Evolutionary conservation across 2,113 vertebrate species (phyloP), one percentile per base, ranked within the genome.

Genomic region (Trichomycterus rosablanca): DNA sequence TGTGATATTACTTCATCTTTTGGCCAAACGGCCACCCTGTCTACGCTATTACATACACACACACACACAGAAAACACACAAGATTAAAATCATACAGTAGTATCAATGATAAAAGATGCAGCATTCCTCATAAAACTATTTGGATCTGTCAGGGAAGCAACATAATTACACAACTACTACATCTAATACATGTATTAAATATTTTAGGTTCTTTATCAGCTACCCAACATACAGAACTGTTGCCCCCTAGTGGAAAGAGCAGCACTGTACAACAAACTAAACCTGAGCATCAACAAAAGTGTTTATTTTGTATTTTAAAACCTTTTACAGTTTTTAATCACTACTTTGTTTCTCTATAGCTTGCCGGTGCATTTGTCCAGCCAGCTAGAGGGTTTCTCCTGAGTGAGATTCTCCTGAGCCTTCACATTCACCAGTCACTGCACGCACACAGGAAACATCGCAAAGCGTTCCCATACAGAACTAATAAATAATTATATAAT

Each of bases 381-480:
- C 84, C 84, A 54, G 85, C 86, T 87, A 80, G 83, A 85, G 78
- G 64, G 70, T 73, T 39, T 79, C 74, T 76, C 80, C 78, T 77
- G 80, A 82, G 81, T 70, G 7, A 67, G 11, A 81, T 84, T 84
- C 82, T 86, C 83, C 81, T 57, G 70, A 81, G 50, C 58, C 54
- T 34, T 69, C 30, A 62, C 37, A 34, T 44, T 39, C 8, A 16
- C 58, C 40, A 20, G 52, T 19, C 2, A 32, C 28, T 46, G 39
- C 46, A 55, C 59, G 19, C 16, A n/a, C n/a, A n/a, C n/a, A n/a
- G n/a, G n/a, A n/a, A n/a, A n/a, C n/a, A n/a, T n/a, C n/a, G n/a
- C n/a, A n/a, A n/a, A n/a, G n/a, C n/a, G n/a, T n/a, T n/a, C n/a
- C n/a, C n/a, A n/a, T n/a, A n/a, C n/a, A n/a, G n/a, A n/a, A n/a